Base-by-base conservation (phyloP, 2,888 invertebrate species). In the Epiblema foenella region DNA sequence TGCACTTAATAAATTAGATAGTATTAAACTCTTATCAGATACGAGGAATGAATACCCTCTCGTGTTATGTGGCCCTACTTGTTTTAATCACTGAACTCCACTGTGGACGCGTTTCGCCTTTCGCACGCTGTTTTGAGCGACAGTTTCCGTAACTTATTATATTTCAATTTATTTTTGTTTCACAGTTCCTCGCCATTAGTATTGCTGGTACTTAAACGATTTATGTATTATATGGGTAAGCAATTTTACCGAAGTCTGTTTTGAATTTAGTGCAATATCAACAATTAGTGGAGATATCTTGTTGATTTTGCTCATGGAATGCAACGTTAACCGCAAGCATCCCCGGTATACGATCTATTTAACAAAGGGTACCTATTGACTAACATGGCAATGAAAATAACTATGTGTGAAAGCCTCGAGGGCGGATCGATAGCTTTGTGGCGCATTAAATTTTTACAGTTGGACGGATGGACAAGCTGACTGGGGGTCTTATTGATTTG, bases 401-500 rank as follows among this genome's bases (percentile, higher is more conserved):
- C 33, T 52, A 60, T 54, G 76, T 79, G 77, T 78, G 75, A 77
- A 77, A 73, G 68, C 69, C 74, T 69, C 63, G 64, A 66, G 69
- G 57, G 52, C 12, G 72, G 79, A 85, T 86, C 86, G 84, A 85
- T 87, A 83, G 78, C 78, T 80, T 79, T 81, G 72, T 78, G 76
- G 80, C 75, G 83, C 86, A 86, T 88, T 83, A 84, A 84, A 81
- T 82, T 85, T 86, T 87, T 86, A 88, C 86, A 83, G 83, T 78
- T 80, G 78, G 78, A 74, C 79, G 84, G 77, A 80, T 78, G 74
- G 80, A 75, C 82, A 79, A 18, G 70, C 76, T 78, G 76, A 74
- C 74, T 75, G 74, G 77, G 71, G 76, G 77, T 80, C 77, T 78
- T 87, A 87, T 87, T 82, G 85, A 87, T 87, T 84, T 81, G 77